Percentiles rank a stretch among this genome's conserved stretches.
Conservation (phyloP, 2,797 vertebrate species). For the Sylvilagus floridanus region DNA sequence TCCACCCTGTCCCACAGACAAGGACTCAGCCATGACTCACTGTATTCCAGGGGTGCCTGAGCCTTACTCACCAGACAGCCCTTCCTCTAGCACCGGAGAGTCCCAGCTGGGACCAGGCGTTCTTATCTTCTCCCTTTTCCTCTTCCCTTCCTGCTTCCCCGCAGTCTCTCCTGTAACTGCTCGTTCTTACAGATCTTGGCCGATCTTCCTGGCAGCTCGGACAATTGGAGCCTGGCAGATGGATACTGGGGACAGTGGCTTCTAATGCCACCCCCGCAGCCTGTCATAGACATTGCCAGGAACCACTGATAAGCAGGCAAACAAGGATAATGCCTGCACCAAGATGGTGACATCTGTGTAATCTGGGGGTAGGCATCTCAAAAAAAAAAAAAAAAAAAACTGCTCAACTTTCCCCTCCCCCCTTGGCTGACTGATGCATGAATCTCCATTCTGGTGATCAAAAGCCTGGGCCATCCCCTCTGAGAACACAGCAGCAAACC, state of each 20-base stretch:
- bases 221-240: not conserved
- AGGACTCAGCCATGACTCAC: constrained; percentile 75
- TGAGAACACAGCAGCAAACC: not conserved
- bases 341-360: not conserved
- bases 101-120: too few species aligned
- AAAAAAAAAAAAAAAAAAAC: not conserved
- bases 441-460: not conserved
- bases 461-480: not conserved
- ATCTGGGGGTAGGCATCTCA: not conserved
- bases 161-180: too few species aligned
- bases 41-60: not conserved
- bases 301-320: not conserved
- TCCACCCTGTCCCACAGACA: constrained; percentile 38
- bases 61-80: constrained; percentile 45
- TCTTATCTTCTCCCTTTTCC: not conserved
- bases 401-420: too few species aligned
- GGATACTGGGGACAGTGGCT: not conserved
- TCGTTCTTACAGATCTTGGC: not conserved
- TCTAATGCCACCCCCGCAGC: not conserved
- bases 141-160: not conserved
- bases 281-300: not conserved
- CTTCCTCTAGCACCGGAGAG: not conserved
- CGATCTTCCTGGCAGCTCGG: not conserved
- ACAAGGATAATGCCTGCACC: not conserved
- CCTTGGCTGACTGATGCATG: not conserved